These are phyloP conservation scores for Myotis pilosus DNA, from an alignment of 2,797 vertebrate genomes.

Conservation along the genomic window DNA sequence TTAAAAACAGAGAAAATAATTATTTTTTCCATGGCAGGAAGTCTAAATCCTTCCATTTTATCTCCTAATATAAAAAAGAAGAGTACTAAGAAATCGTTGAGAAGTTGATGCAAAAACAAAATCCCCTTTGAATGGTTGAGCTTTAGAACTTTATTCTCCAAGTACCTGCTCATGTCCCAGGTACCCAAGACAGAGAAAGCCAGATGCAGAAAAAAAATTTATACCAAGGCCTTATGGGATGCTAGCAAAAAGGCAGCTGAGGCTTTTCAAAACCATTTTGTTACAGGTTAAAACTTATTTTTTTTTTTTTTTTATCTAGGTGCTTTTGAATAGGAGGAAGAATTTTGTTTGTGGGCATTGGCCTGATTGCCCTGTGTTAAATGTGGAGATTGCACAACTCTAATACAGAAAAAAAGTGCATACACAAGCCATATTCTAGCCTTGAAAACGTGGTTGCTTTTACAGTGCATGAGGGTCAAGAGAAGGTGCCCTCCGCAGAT, in stretches of 20 bases:
- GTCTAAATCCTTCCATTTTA: constrained; percentile 63
- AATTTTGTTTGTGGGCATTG: constrained; percentile 53
- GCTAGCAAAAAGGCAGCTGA: neutral
- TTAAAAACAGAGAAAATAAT: constrained; percentile 66
- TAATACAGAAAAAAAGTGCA: constrained; percentile 18
- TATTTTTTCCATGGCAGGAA: constrained; percentile 61
- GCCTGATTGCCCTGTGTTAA: constrained; percentile 59
- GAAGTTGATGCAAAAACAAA: constrained; percentile 67
- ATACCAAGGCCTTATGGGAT: constrained; percentile 49
- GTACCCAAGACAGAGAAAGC: constrained; percentile 31
- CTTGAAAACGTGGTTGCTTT: constrained; percentile 67
- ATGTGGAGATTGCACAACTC: constrained; percentile 19
- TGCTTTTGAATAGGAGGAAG: constrained; percentile 54
- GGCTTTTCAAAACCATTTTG: constrained; percentile 37
- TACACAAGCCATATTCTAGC: constrained; percentile 48
- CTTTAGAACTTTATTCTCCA: constrained; percentile 45
- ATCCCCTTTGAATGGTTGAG: constrained; percentile 26
- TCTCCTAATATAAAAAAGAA: constrained; percentile 50
- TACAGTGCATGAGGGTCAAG: constrained; percentile 64
- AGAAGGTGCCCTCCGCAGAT: constrained; percentile 67
- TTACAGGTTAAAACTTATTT: neutral
- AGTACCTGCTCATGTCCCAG: neutral
- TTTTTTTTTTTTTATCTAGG: neutral
- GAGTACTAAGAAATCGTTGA: constrained; percentile 55
- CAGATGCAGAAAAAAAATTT: constrained; percentile 46